Conservation (phyloP, 2,113 vertebrate species). For the Xenus cinereus region DNA sequence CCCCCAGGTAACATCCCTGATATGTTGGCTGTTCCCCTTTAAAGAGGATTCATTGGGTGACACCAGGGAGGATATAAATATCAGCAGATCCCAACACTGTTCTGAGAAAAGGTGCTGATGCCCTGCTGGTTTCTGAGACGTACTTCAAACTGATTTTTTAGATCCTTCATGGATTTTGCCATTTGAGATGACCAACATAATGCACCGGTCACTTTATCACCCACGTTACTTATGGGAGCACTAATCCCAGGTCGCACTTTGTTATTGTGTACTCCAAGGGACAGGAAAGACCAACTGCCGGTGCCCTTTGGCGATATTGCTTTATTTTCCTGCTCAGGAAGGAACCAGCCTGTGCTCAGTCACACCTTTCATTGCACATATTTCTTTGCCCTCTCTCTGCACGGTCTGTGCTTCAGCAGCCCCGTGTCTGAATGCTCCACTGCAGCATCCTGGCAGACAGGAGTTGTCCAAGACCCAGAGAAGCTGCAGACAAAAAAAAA, state of each 20-base stretch:
- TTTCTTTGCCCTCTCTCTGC: not conserved
- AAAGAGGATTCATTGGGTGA: not conserved
- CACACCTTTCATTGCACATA: not conserved
- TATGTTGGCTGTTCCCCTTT: not conserved
- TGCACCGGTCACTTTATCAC: not conserved
- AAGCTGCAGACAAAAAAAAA: not conserved
- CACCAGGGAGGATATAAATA: slow-evolving; percentile 10
- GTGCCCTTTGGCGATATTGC: not conserved
- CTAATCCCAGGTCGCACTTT: not conserved
- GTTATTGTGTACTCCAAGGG: not conserved
- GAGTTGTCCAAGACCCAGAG: not conserved
- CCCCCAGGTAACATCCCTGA: not conserved
- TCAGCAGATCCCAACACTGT: not conserved
- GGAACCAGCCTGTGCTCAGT: not conserved
- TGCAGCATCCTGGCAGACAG: not conserved
- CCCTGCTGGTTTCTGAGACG: not conserved
- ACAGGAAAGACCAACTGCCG: not conserved
- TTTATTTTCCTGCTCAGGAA: not conserved
- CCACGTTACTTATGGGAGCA: rapidly evolving
- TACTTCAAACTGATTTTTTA: not conserved
- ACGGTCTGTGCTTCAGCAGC: not conserved
- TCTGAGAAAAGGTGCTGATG: not conserved
- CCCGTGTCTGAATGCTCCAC: rapidly evolving
- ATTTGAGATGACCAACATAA: not conserved
- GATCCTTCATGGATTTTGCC: not conserved